Evolutionary conservation across 2,113 vertebrate species (phyloP).

Genomic region (Rhabdornis inornatus): DNA sequence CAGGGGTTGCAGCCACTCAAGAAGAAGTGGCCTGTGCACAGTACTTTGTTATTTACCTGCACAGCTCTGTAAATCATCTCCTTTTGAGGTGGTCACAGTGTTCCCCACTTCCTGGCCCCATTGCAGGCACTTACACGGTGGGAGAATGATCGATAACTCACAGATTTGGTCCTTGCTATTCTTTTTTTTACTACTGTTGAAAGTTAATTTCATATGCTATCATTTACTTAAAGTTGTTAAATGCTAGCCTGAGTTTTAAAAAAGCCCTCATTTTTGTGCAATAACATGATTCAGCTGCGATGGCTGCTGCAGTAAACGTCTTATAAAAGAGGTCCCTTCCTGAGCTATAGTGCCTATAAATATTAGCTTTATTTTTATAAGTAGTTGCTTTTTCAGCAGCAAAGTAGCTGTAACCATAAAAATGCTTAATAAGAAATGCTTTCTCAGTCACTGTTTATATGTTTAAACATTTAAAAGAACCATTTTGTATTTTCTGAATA

Average conservation of each 20-base stretch:
- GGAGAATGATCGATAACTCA: neutral
- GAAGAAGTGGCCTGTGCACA: neutral
- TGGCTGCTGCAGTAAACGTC: conserved; percentile 30
- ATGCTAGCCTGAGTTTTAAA: conserved; percentile 6
- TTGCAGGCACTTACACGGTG: accelerated
- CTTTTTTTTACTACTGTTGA: neutral
- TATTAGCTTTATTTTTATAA: conserved; percentile 46
- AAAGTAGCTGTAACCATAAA: conserved; percentile 58
- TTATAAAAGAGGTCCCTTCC: neutral
- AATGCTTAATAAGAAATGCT: conserved; percentile 69
- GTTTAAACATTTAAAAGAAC: conserved; percentile 66
- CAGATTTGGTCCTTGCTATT: neutral
- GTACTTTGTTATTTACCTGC: neutral
- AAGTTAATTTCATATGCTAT: conserved; percentile 47
- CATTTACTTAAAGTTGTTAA: conserved; percentile 42
- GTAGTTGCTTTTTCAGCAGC: conserved; percentile 22
- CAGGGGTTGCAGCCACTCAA: neutral
- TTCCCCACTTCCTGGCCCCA: neutral
- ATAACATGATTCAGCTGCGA: neutral
- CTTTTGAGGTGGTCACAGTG: neutral
- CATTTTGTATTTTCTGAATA: conserved; percentile 60
- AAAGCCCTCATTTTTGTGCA: neutral
- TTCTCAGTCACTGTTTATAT: conserved; percentile 35
- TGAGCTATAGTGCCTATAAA: conserved; percentile 45
- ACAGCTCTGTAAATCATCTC: neutral